Evolutionary conservation across 1,140 invertebrate species (phyloP).

Genomic region (Dinothrombium tinctorium): DNA sequence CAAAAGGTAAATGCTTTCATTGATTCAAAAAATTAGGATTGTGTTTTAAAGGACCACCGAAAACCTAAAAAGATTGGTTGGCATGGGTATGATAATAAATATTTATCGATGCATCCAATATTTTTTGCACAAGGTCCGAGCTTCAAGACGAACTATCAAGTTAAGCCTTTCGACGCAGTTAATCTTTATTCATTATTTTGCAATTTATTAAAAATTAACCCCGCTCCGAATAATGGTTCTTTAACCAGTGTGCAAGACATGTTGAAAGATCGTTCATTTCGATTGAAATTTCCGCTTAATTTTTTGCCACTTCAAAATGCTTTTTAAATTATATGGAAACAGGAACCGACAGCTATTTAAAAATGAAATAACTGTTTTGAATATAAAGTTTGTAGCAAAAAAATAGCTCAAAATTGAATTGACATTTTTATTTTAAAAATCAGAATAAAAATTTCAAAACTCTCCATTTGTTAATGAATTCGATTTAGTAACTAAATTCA

Average conservation of each 20-base stretch:
- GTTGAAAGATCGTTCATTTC: too few relatives aligned
- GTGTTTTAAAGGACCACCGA: neutral
- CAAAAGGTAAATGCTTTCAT: slow-evolving; percentile 19
- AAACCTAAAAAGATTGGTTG: slow-evolving; percentile 5
- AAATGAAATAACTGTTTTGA: too few relatives aligned
- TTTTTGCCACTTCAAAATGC: too few relatives aligned
- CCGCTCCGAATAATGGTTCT: slow-evolving; percentile 22
- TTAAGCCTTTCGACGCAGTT: slow-evolving; percentile 20
- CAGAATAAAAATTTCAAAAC: too few relatives aligned
- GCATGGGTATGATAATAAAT: slow-evolving; percentile 22
- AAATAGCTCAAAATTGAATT: too few relatives aligned
- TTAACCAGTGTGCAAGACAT: neutral
- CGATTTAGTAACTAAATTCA: too few relatives aligned
- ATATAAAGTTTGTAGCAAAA: too few relatives aligned
- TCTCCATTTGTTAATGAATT: too few relatives aligned
- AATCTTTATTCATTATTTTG: slow-evolving; percentile 27
- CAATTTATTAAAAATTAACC: slow-evolving; percentile 20
- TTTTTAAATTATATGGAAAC: too few relatives aligned
- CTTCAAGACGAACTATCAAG: slow-evolving; percentile 18
- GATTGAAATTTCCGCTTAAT: too few relatives aligned
- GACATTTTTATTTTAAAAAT: too few relatives aligned
- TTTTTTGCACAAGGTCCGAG: slow-evolving; percentile 25
- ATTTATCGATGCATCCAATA: slow-evolving; percentile 22
- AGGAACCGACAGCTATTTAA: too few relatives aligned
- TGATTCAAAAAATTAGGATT: neutral